Conservation (phyloP, 2,113 vertebrate species). For the Thryonomys swinderianus region DNA sequence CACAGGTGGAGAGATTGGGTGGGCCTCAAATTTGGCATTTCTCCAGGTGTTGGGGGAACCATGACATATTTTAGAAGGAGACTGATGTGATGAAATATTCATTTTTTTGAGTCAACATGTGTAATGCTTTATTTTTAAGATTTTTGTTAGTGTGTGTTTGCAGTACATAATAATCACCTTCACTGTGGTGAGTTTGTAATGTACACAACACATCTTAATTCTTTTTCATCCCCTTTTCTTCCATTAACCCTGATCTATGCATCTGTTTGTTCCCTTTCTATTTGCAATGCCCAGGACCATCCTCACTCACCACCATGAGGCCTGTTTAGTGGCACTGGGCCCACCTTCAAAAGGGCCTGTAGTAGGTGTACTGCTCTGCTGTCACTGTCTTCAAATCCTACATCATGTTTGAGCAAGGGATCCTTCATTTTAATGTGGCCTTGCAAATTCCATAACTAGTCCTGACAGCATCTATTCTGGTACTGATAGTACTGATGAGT, state of each 20-base stretch:
- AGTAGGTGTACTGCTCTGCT: not conserved
- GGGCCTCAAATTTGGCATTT: not conserved
- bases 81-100: not conserved
- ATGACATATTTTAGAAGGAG: not conserved
- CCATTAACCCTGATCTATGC: not conserved
- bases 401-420: not conserved
- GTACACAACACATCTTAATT: not conserved
- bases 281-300: not conserved
- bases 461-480: not conserved
- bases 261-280: not conserved
- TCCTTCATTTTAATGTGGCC: not conserved
- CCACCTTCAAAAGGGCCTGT: too few relatives aligned
- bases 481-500: not conserved
- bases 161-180: not conserved
- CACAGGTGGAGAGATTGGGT: not conserved
- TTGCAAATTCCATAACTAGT: not conserved
- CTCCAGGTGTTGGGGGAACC: not conserved
- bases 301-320: not conserved
- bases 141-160: not conserved
- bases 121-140: not conserved
- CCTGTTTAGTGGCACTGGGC: too few relatives aligned
- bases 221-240: not conserved
- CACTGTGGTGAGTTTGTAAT: not conserved
- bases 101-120: not conserved
- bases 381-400: not conserved